Evolutionary conservation across 2,888 invertebrate genomes (phyloP), one percentile per base, ranked within the genome.

Genomic region (Leptinotarsa tumamoca): DNA sequence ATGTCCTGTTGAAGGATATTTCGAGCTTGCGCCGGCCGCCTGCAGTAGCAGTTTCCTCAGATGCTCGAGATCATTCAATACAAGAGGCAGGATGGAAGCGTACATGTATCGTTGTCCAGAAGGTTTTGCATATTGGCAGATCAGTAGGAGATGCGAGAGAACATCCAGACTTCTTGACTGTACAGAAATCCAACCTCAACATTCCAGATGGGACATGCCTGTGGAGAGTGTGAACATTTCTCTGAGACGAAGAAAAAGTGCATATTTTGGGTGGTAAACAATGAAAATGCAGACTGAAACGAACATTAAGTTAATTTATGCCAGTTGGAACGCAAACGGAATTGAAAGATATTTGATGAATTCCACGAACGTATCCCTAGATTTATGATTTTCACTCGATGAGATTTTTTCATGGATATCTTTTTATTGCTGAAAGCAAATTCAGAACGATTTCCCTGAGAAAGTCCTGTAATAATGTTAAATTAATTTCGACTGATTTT

Each of bases 51-150:
- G 92, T 17, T 95, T 95, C 85, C 89, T 95, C 68, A 95, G 94
- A 87, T 96, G 96, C 86, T 89, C 90, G 82, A 89, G 88, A 81
- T 87, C 89, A 17, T 79, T 84, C 15, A 89, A 89, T 79, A 85
- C 89, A 2, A 90, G 89, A 67, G 85, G 87, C 51, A 90, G 88
- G 71, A 86, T 94, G 81, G 90, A 92, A 87, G 95, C 94, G 18
- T 92, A 92, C 82, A 89, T 96, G 17, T 93, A 93, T 86, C 93
- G 93, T 83, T 96, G 96, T 88, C 96, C 96, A 0, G 89, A 92
- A 82, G 93, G 93, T 63, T 95, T 92, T 82, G 90, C 93, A 4
- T 96, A 93, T 86, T 95, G 95, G 95, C 91, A 93, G 63, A 91
- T 94, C 4, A 95, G 95, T 82, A 92, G 93, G 87, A 90, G 93